phyloP scores from a whole-genome alignment of 2,797 vertebrate genomes.

The Ambastaia sidthimunki region DNA sequence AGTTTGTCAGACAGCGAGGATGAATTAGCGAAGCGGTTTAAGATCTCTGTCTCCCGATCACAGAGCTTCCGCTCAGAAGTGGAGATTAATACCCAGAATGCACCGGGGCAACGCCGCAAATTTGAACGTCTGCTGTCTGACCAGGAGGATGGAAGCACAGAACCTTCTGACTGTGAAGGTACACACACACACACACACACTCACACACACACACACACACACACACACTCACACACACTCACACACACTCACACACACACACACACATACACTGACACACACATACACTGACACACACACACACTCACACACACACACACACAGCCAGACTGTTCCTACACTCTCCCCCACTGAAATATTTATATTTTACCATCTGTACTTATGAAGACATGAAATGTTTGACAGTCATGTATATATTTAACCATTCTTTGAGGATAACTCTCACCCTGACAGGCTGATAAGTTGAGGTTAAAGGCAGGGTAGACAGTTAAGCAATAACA shows the following conservation, averaged over 20 bases:
- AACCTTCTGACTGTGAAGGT: slow-evolving; percentile 83
- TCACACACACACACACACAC: neutral
- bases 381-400: neutral
- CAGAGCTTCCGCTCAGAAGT: slow-evolving; percentile 75
- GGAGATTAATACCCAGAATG: slow-evolving; percentile 24
- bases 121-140: slow-evolving; percentile 74
- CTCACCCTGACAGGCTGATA: neutral
- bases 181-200: slow-evolving; percentile 1
- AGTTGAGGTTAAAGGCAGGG: neutral
- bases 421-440: neutral
- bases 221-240: neutral
- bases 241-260: too few relatives aligned
- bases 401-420: neutral
- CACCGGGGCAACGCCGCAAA: slow-evolving; percentile 68
- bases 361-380: neutral
- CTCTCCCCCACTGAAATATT: neutral
- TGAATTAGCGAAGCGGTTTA: slow-evolving; percentile 84
- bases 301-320: too few relatives aligned
- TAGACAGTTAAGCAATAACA: too few relatives aligned
- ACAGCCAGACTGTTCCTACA: neutral
- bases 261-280: too few relatives aligned
- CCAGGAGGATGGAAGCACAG: slow-evolving; percentile 75
- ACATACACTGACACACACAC: too few relatives aligned
- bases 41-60: slow-evolving; percentile 83
- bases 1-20: slow-evolving; percentile 82